Percentiles rank a stretch among this genome's conserved stretches.
Conservation (phyloP, 2,113 vertebrate species). For the Hyaena hyaena region DNA sequence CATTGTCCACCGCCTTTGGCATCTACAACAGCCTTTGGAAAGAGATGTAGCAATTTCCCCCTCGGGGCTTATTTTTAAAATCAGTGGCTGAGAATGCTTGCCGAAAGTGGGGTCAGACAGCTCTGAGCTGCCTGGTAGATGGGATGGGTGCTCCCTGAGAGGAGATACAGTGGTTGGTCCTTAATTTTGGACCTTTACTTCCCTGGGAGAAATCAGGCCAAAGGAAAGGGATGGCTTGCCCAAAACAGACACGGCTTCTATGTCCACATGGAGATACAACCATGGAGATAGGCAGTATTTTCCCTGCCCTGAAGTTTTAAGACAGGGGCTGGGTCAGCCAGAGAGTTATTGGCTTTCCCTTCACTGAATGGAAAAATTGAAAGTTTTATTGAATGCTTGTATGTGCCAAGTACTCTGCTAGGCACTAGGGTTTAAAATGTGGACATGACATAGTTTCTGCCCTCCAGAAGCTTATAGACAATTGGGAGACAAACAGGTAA, state of each 20-base stretch:
- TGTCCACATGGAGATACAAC: slow-evolving; percentile 79
- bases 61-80: slow-evolving; percentile 81
- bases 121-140: not conserved
- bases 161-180: slow-evolving; percentile 44
- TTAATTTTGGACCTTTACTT: slow-evolving; percentile 75
- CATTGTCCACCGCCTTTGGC: slow-evolving; percentile 64
- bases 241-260: slow-evolving; percentile 76
- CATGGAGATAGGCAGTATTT: slow-evolving; percentile 76
- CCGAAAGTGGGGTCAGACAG: slow-evolving; percentile 77
- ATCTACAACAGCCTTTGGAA: slow-evolving; percentile 66
- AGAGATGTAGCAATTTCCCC: slow-evolving; percentile 73
- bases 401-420: not conserved
- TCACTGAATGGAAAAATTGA: not conserved
- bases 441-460: not conserved
- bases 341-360: not conserved
- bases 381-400: not conserved
- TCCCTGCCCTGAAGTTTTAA: not conserved
- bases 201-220: slow-evolving; percentile 76
- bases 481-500: not conserved
- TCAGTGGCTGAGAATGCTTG: slow-evolving; percentile 68
- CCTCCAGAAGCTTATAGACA: not conserved
- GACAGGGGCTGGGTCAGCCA: not conserved
- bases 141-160: not conserved
- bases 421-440: not conserved
- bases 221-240: slow-evolving; percentile 72